Conservation (phyloP, 2,797 vertebrate genomes). For the Enteromius trimaculatus region DNA sequence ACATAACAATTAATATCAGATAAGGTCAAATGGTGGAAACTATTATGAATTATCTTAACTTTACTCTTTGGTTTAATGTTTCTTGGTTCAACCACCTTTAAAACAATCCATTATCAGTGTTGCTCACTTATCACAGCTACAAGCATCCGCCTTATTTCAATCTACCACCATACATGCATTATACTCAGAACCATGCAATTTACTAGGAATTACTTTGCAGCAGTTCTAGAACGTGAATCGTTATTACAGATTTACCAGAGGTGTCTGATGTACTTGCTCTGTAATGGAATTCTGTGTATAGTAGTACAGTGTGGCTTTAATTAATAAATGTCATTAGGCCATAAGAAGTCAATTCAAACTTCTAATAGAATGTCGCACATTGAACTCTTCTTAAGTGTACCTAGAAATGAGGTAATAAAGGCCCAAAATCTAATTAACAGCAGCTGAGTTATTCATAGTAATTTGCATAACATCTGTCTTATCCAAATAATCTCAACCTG, state of each 20-base stretch:
- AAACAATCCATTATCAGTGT: neutral
- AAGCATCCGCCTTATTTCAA: neutral
- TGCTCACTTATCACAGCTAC: neutral
- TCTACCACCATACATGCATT: neutral
- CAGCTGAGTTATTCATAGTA: constrained; percentile 43
- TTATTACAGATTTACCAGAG: neutral
- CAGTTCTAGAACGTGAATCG: neutral
- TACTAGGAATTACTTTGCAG: neutral
- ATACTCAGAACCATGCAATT: neutral
- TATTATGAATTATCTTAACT: neutral
- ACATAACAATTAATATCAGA: neutral
- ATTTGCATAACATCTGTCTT: constrained; percentile 59
- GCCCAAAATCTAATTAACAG: constrained; percentile 40
- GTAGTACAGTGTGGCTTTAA: neutral
- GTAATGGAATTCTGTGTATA: neutral
- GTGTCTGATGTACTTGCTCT: neutral
- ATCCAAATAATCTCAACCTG: constrained; percentile 39
- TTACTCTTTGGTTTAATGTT: neutral
- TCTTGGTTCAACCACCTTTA: neutral
- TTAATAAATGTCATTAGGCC: neutral
- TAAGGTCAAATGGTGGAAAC: neutral
- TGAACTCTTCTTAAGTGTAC: constrained; percentile 3
- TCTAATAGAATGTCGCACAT: neutral
- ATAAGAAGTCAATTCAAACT: constrained; percentile 6
- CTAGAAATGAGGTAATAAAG: constrained; percentile 30